phyloP scores from a whole-genome alignment of 2,888 invertebrate species.

The Apamea crenata region DNA sequence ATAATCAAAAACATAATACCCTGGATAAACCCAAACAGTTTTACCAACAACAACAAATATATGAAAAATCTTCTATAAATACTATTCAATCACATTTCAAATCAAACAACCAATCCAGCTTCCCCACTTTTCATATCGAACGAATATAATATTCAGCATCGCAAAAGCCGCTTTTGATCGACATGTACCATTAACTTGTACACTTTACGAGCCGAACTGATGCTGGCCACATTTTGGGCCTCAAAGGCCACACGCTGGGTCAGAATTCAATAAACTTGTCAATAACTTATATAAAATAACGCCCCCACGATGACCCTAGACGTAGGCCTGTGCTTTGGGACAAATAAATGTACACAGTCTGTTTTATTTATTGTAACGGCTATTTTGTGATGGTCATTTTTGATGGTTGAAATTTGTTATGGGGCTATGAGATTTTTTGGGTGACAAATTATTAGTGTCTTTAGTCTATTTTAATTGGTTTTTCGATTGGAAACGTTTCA shows the following conservation, averaged over 20 bases:
- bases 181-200: slow-evolving; percentile 48
- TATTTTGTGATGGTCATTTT: slow-evolving; percentile 31
- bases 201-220: slow-evolving; percentile 51
- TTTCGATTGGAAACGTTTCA: background rate
- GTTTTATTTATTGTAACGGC: slow-evolving; percentile 48
- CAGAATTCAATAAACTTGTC: slow-evolving; percentile 70
- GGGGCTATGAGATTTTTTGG: background rate
- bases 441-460: background rate
- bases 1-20: too few species aligned
- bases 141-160: slow-evolving; percentile 33
- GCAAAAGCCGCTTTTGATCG: slow-evolving; percentile 49
- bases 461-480: background rate
- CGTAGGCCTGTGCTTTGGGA: slow-evolving; percentile 26
- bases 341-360: slow-evolving; percentile 48
- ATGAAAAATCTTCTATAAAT: background rate
- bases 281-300: slow-evolving; percentile 67
- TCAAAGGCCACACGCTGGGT: slow-evolving; percentile 50
- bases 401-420: slow-evolving; percentile 12
- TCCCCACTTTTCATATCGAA: slow-evolving; percentile 31
- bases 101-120: slow-evolving; percentile 11
- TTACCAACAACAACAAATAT: background rate
- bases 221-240: slow-evolving; percentile 35
- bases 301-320: slow-evolving; percentile 54
- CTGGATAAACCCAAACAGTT: background rate
- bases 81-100: slow-evolving; percentile 22